phyloP scores from a whole-genome alignment of 2,888 invertebrate species.

The Chymomyza fuscimana region DNA sequence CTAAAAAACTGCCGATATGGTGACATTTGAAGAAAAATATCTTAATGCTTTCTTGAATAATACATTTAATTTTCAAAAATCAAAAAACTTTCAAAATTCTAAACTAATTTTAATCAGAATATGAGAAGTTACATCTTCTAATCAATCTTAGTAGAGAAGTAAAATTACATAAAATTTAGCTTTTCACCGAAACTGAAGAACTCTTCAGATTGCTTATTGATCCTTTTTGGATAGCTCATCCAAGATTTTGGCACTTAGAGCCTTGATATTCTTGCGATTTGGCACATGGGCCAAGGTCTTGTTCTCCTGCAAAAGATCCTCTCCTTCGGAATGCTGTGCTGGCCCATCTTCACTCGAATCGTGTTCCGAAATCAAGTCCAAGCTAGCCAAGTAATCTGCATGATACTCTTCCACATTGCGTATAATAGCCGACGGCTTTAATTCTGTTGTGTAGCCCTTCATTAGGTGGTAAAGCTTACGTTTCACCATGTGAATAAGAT shows the following conservation, averaged over 20 bases:
- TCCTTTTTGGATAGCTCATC: conserved; percentile 75
- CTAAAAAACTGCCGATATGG: too few relatives aligned
- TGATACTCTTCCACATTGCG: conserved; percentile 68
- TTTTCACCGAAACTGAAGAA: too few relatives aligned
- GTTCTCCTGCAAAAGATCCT: conserved; percentile 57
- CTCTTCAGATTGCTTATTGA: conserved; percentile 19
- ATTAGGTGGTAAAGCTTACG: conserved; percentile 67
- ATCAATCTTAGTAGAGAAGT: too few relatives aligned
- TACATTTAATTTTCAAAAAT: too few relatives aligned
- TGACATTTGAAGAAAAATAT: too few relatives aligned
- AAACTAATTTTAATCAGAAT: too few relatives aligned
- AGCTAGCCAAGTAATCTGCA: conserved; percentile 55
- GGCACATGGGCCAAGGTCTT: conserved; percentile 66
- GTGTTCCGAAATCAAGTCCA: conserved; percentile 23
- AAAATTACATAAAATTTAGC: too few relatives aligned
- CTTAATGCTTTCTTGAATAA: too few relatives aligned
- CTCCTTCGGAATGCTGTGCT: conserved; percentile 35
- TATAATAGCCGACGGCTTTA: conserved; percentile 35
- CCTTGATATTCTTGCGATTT: conserved; percentile 76
- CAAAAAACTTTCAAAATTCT: too few relatives aligned
- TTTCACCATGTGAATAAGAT: conserved; percentile 64
- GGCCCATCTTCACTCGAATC: conserved; percentile 3
- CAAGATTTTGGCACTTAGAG: conserved; percentile 74
- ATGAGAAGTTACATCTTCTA: too few relatives aligned
- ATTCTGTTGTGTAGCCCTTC: conserved; percentile 57